Base-by-base conservation (phyloP, 1,140 invertebrate species). In the Rhyzopertha dominica region DNA sequence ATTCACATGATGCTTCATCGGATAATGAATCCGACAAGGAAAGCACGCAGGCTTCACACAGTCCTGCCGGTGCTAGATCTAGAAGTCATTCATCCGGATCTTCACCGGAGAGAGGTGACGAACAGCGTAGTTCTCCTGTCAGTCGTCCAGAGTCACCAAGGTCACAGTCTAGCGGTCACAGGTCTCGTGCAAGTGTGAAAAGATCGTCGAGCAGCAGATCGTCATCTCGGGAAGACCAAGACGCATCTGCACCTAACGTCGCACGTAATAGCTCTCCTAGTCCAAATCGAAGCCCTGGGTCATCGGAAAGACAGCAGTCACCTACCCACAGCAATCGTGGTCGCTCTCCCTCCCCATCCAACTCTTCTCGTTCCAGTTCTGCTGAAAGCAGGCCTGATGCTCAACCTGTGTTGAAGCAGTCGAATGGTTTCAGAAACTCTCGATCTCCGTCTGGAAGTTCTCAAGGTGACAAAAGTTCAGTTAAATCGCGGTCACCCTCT, bases 1-100 rank as follows among this genome's bases (percentile, higher is more conserved):
- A 62, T 34, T 64, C 62, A 24, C 50, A 54, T 47, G 63, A 62
- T 40, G 57, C 52, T 10, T 66, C 64, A 16, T 65, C 63, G n/a
- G 57, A 51, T 14, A 61, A 50, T 47, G 61, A 64, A 32, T 58
- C 53, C 40, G 60, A 58, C 10, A 53, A 53, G 48, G 49, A 40
- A 18, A 35, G 20, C 22, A 41, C 8, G 19, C 45, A 35, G 22
- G 34, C 22, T 25, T 47, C 48, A 25, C 45, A 32, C 2, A 54
- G 45, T 20, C 48, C 50, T 8, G 19, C 18, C 13, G 31, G 49
- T 36, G 39, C 32, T 2, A 44, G 26, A 44, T 43, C 34, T 26
- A 17, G 12, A 34, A 31, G 14, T 50, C 48, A 24, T 28, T 23
- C 16, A 32, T 29, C 5, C 36, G 36, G 9, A 19, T 12, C 24